Evolutionary conservation across 2,113 vertebrate genomes (phyloP), one percentile per base, ranked within the genome.

Genomic region (Blennius ocellaris): DNA sequence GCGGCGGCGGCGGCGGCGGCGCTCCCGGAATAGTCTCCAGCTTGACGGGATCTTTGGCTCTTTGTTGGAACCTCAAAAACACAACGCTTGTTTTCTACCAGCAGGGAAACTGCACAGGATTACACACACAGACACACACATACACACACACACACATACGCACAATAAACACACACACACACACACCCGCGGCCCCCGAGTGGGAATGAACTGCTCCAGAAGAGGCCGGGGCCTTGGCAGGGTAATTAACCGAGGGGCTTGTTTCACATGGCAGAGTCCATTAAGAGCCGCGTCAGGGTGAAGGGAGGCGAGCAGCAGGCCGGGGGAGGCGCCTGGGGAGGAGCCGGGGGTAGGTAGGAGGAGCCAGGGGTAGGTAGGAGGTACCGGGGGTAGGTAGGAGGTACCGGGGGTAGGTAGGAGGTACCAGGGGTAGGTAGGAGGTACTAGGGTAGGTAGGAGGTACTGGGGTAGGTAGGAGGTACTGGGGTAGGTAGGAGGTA

Each of bases 211-310:
- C 81, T 84, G 87, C 88, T 89, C 68, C 66, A 87, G 83, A 89
- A 86, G 10, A 91, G 87, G 89, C 90, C 89, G 87, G 80, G 86
- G 85, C 89, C 83, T 83, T 90, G 86, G 89, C 79, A 79, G 88
- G 87, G 89, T 91, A 90, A 92, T 92, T 91, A 92, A 92, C 83
- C 75, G 73, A 82, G 90, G 81, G 62, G 83, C 90, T 90, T 90
- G 90, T 92, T 92, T 92, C 89, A 92, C 90, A 91, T 88, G 88
- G 88, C 90, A 88, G 89, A 92, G 88, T 91, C 89, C 88, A 90
- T 92, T 91, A 91, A 89, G 87, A 82, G 85, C 82, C 88, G 78
- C 89, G 88, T 91, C 88, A 88, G 90, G 83, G 80, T 88, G 89
- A 86, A 89, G 87, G 86, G 9, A 30, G 67, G 6, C 50, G 0